phyloP scores from a whole-genome alignment of 2,888 invertebrate species.

The Hemaris fuciformis region DNA sequence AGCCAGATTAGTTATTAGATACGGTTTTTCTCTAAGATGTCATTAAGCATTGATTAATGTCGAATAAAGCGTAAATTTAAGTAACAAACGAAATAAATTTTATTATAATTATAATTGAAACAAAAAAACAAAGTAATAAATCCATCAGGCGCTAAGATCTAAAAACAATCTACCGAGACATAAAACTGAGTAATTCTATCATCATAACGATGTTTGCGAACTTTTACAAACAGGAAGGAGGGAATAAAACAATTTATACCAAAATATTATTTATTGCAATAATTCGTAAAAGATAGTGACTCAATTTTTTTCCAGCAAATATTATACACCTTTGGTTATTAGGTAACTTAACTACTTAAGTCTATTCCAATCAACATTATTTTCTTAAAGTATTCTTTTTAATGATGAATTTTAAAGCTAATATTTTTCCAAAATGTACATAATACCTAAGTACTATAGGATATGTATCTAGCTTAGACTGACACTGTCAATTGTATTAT shows the following conservation, averaged over 20 bases:
- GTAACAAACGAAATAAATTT: too few relatives aligned
- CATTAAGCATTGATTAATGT: too few relatives aligned
- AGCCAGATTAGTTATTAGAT: too few relatives aligned
- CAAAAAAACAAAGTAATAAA: too few relatives aligned
- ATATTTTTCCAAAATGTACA: neutral
- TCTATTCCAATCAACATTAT: neutral
- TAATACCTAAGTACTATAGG: neutral
- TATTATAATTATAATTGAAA: too few relatives aligned
- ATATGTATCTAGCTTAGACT: constrained; percentile 16
- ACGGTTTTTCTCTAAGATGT: too few relatives aligned
- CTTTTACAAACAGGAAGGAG: too few relatives aligned
- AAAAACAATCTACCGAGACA: too few relatives aligned
- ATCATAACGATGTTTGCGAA: too few relatives aligned
- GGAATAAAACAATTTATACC: constrained; percentile 1
- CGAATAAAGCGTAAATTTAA: too few relatives aligned
- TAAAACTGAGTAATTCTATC: too few relatives aligned
- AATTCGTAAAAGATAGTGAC: constrained; percentile 56
- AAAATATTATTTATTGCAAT: constrained; percentile 29
- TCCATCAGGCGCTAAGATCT: too few relatives aligned
- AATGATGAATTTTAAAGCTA: neutral
- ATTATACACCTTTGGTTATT: constrained; percentile 75
- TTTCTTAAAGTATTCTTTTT: neutral
- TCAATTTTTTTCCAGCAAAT: constrained; percentile 47
- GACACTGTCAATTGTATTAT: neutral
- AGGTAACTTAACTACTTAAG: constrained; percentile 62